Percentiles rank a stretch among this genome's conserved stretches.
Conservation (phyloP, 2,797 vertebrate genomes). For the Chromis chromis region DNA sequence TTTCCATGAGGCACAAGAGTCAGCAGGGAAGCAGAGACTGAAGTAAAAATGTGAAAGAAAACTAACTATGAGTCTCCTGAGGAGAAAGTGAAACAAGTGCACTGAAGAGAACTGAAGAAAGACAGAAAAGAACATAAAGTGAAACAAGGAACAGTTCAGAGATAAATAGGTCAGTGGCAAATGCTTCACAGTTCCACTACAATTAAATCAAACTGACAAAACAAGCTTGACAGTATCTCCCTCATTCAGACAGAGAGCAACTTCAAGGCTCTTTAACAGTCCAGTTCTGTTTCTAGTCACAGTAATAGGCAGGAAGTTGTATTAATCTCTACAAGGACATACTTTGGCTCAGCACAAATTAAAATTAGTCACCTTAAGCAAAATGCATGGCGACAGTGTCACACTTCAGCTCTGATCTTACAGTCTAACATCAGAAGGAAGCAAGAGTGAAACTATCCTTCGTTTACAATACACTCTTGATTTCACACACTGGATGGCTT, state of each 20-base stretch:
- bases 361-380: slow-evolving; percentile 22
- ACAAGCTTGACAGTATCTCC: slow-evolving; percentile 42
- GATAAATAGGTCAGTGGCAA: slow-evolving; percentile 42
- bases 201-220: slow-evolving; percentile 47
- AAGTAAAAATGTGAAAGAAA: slow-evolving; percentile 12
- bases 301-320: slow-evolving; percentile 38
- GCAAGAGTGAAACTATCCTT: neutral
- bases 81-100: slow-evolving; percentile 27
- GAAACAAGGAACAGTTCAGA: neutral
- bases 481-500: neutral
- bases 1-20: slow-evolving; percentile 5
- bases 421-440: neutral
- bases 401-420: slow-evolving; percentile 10
- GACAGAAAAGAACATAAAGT: slow-evolving; percentile 7
- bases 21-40: slow-evolving; percentile 11
- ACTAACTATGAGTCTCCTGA: neutral
- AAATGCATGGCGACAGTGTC: slow-evolving; percentile 11
- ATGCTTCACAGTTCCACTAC: slow-evolving; percentile 43
- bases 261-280: slow-evolving; percentile 42
- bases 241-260: slow-evolving; percentile 20
- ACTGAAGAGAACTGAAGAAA: slow-evolving; percentile 10
- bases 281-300: slow-evolving; percentile 22
- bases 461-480: neutral
- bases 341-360: slow-evolving; percentile 11
- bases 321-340: slow-evolving; percentile 39